Evolutionary conservation across 2,888 invertebrate species (phyloP), one percentile per base, ranked within the genome.

Genomic region (Scaptomyza reducta): DNA sequence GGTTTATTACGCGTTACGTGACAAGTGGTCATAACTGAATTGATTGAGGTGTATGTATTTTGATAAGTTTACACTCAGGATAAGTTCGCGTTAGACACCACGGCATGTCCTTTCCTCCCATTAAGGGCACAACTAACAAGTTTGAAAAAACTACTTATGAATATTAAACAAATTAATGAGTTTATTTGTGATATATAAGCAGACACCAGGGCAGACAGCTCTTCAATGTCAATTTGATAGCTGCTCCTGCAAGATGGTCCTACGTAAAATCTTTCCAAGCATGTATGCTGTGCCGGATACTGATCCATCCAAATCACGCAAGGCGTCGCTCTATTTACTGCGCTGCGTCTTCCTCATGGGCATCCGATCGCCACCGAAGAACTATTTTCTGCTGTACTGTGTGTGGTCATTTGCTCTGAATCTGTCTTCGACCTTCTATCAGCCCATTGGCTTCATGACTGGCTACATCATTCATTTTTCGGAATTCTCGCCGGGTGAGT

Each of bases 401-500:
- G 4, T 75, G 18, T 88, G 83, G 76, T 77, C 89, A 0, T 35
- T 77, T 6, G 55, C 58, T 0, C 13, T 89, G 7, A 88, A 87
- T 45, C 45, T 88, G 7, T 42, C 69, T 11, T 74, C 83, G 0
- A 76, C 80, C 0, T 54, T 89, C 27, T 79, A 80, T 47, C 73
- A 77, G 49, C 89, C 89, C 1, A 58, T 87, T 11, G 72, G 74
- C 10, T 87, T 88, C 2, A 55, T 77, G 35, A 70, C 75, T 0
- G 79, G 76, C 27, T 82, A 70, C 18, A 41, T 88, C 0, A 74
- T 49, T 1, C 76, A 87, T 14, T 27, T 83, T 2, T 83, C 73
- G 14, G 75, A 79, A 51, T 81, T 74, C 35, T 67, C 74, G 3
- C 85, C 89, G 1, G 77, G 82, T 16, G 82, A 88, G 22, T 82